phyloP scores from a whole-genome alignment of 2,797 vertebrate species.

The Scleropages formosus region DNA sequence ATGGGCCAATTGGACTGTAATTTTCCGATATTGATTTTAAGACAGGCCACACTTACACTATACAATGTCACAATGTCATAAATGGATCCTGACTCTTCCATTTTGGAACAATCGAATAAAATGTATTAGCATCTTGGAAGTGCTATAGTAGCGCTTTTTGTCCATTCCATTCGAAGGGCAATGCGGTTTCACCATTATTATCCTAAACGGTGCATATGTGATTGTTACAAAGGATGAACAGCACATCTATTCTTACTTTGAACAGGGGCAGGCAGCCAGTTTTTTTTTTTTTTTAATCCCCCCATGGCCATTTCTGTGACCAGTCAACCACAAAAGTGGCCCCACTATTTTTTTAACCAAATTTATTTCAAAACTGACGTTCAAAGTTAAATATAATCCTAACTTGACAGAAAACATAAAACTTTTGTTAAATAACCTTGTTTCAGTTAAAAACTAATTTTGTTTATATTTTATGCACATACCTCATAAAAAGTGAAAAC shows the following conservation, averaged over 20 bases:
- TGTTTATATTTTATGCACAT: no score
- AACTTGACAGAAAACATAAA: no score
- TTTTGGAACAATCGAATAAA: not conserved
- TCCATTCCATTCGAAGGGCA: not conserved
- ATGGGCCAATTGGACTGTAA: not conserved
- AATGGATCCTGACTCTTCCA: not conserved
- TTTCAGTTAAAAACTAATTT: no score
- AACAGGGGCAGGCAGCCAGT: no score
- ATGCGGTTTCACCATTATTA: not conserved
- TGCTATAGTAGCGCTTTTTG: not conserved
- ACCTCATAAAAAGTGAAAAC: no score
- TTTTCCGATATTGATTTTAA: not conserved
- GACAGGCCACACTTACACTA: not conserved
- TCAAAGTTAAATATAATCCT: no score
- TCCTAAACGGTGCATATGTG: not conserved
- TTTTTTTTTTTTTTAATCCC: no score
- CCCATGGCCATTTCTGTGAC: no score
- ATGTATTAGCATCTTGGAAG: not conserved
- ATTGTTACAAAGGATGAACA: not conserved
- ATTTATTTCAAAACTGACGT: no score
- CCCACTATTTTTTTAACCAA: no score
- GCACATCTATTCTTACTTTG: not conserved
- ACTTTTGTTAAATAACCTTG: no score
- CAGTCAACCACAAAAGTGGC: no score
- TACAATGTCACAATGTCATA: not conserved